Evolutionary conservation across 2,888 invertebrate genomes (phyloP), one percentile per base, ranked within the genome.

Genomic region (Heliconius erato): DNA sequence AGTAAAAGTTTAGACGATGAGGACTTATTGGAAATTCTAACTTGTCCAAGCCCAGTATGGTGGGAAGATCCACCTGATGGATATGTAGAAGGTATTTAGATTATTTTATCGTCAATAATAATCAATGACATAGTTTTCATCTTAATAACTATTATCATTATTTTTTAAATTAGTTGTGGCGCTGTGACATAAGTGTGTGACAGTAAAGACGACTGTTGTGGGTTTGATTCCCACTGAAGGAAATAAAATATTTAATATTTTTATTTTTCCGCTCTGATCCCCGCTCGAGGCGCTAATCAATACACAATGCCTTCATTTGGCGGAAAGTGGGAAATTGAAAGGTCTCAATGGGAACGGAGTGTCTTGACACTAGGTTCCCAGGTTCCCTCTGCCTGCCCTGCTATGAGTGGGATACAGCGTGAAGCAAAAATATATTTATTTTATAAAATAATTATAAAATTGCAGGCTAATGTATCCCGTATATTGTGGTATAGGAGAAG

Each of bases 21-120:
- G 9, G 95, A 94, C 69, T 86, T 94, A 4, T 88, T 94, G 90
- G 95, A 95, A 86, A 94, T 96, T 28, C 86, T 95, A 65, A 95
- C 95, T 0, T 95, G 95, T 23, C 94, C 94, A 0, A 96, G 95
- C 69, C 95, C 95, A 0, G 95, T 96, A 0, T 96, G 95, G 95
- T 95, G 95, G 95, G 95, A 96, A 79, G 92, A 93, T 1, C 91
- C 92, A 0, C 91, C 91, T 0, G 87, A 90, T 0, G 84, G 85
- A 0, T 91, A 91, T 84, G 72, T 85, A 82, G 92, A 92, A 91
- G 94, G 94, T 54, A 23, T 54, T 54, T 54, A 54, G 54, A 54
- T 54, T 19, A 54, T 54, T 54, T 54, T 54, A 23, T 23, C 1
- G 19, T 23, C 54, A 54, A 54, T 54, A 23, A 19, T 54, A 23